These are phyloP conservation scores for Poecilia picta DNA, from an alignment of 2,797 vertebrate species.

Conservation along the genomic window DNA sequence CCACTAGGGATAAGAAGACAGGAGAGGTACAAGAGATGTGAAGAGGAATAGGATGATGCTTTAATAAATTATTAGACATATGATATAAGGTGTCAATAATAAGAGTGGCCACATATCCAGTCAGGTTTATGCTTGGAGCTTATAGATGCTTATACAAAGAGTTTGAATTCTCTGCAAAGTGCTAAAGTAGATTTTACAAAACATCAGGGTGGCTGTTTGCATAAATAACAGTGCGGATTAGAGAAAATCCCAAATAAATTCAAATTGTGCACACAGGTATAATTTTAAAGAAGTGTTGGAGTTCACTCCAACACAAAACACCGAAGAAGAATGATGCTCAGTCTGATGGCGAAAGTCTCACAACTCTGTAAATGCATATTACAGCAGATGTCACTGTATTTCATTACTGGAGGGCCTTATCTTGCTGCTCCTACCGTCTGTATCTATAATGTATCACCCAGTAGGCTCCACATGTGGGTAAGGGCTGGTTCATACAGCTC, in stretches of 20 bases:
- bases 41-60: background rate
- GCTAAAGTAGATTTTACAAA: background rate
- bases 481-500: constrained; percentile 63
- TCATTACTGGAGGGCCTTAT: constrained; percentile 57
- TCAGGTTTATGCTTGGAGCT: background rate
- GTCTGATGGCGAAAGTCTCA: background rate
- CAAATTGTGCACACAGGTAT: background rate
- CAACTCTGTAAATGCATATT: constrained; percentile 41
- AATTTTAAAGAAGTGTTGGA: background rate
- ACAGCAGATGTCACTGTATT: constrained; percentile 59
- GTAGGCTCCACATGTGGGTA: constrained; percentile 51
- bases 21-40: background rate
- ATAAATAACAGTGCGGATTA: background rate
- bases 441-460: constrained; percentile 72
- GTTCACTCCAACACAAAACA: background rate
- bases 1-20: no score
- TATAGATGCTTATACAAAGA: background rate
- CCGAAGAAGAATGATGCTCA: background rate
- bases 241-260: background rate
- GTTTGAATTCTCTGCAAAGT: background rate
- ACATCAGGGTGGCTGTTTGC: background rate
- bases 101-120: background rate
- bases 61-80: background rate
- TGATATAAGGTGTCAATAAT: background rate
- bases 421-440: constrained; percentile 52